Evolutionary conservation across 35 echinoderm and acorn worm genomes (phyloP).

Genomic region (Lytechinus pictus): DNA sequence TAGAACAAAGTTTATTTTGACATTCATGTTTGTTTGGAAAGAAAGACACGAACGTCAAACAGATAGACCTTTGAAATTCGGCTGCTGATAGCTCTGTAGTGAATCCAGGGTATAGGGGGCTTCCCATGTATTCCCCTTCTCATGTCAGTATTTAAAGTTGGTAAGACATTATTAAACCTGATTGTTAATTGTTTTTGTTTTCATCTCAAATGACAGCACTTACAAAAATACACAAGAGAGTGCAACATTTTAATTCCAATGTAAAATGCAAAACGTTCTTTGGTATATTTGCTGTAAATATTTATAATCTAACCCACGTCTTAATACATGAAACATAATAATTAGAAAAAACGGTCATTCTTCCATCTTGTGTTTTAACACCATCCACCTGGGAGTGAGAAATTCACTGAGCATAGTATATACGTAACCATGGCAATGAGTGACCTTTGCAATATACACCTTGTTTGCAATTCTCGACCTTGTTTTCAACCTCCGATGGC

Average conservation of each 20-base stretch:
- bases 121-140: not conserved
- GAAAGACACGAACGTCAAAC: not conserved
- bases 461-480: not conserved
- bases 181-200: too few relatives aligned
- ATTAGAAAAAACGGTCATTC: too few relatives aligned
- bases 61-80: not conserved
- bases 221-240: not conserved
- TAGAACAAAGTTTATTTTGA: not conserved
- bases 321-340: too few relatives aligned
- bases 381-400: not conserved
- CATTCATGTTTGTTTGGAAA: not conserved
- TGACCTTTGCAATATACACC: slow-evolving; percentile 1
- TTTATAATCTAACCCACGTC: too few relatives aligned
- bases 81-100: not conserved
- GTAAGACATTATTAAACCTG: too few relatives aligned
- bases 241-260: too few relatives aligned
- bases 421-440: not conserved
- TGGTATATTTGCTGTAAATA: too few relatives aligned
- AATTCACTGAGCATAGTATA: not conserved
- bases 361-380: too few relatives aligned
- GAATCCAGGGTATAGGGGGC: not conserved
- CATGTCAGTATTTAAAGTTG: not conserved
- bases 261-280: too few relatives aligned
- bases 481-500: slow-evolving; percentile 1
- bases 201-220: too few relatives aligned